Conservation (phyloP, 2,888 invertebrate genomes). For the Tridacna crocea region DNA sequence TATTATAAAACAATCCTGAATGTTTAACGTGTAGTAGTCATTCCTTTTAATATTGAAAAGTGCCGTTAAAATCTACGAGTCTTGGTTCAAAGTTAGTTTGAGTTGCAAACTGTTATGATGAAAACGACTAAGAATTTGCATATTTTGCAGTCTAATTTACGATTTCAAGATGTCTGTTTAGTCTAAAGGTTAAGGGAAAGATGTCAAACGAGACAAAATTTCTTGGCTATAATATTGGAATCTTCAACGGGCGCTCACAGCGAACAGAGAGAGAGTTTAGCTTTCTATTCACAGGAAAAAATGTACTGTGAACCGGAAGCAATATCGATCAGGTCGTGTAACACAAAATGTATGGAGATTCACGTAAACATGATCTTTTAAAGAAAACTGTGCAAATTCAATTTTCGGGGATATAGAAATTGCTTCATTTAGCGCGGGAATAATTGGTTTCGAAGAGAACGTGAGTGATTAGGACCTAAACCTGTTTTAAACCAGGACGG, state of each 20-base stretch:
- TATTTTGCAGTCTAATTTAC: no score
- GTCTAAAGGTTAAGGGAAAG: no score
- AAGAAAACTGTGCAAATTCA: not conserved
- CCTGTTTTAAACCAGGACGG: conserved; percentile 6
- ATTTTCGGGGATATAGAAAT: conserved; percentile 3
- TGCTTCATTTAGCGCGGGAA: conserved; percentile 5
- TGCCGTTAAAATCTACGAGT: no score
- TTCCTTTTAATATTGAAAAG: no score
- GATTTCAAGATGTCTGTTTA: no score
- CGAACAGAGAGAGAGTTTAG: conserved; percentile 7
- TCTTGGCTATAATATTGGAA: conserved; percentile 14
- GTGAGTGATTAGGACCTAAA: not conserved
- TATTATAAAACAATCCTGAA: no score
- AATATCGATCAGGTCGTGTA: conserved; percentile 42
- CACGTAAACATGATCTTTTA: not conserved
- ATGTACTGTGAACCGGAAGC: conserved; percentile 42
- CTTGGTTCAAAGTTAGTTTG: no score
- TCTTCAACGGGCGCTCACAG: conserved; percentile 3
- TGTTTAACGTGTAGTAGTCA: no score
- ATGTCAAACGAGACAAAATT: no score
- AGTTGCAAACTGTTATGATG: no score
- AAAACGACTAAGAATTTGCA: no score
- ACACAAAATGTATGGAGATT: conserved; percentile 17
- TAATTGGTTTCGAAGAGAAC: conserved; percentile 21
- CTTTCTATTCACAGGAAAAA: conserved; percentile 27